Conservation (phyloP, 2,113 vertebrate genomes). For the Pipa parva region DNA sequence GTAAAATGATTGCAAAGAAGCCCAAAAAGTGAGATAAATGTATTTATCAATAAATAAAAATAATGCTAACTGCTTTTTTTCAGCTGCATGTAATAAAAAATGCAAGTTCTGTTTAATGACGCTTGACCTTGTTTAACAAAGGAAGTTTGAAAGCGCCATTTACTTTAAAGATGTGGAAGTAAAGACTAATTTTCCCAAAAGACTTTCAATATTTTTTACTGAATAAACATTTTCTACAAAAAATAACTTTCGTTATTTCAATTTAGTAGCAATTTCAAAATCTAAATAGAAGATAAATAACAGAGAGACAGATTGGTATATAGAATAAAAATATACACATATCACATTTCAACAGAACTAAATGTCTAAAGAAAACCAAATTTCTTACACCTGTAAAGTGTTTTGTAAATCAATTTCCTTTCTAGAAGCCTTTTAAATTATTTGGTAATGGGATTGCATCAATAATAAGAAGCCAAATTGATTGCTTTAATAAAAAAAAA, state of each 20-base stretch:
- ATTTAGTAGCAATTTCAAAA: no score
- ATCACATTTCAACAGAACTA: no score
- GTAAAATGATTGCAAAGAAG: not conserved
- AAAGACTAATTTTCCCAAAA: constrained; percentile 17
- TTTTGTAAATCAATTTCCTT: no score
- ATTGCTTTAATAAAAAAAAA: no score
- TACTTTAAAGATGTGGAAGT: not conserved
- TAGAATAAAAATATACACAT: no score
- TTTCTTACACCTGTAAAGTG: no score
- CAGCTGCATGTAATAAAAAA: constrained; percentile 5
- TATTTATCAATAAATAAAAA: constrained; percentile 25
- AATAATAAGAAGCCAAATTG: no score
- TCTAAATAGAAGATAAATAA: no score
- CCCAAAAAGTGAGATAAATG: constrained; percentile 1
- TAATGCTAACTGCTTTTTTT: constrained; percentile 21
- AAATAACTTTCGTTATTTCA: not conserved
- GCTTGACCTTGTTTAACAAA: constrained; percentile 25
- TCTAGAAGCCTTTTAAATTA: no score
- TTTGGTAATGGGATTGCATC: no score
- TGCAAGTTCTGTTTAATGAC: constrained; percentile 2
- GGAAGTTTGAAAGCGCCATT: constrained; percentile 7
- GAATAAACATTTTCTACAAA: not conserved
- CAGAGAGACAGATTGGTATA: no score
- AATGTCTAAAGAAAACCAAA: no score
- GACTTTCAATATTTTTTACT: constrained; percentile 14